Base-by-base conservation (phyloP, 2,888 invertebrate species). In the Hydriomena furcata region DNA sequence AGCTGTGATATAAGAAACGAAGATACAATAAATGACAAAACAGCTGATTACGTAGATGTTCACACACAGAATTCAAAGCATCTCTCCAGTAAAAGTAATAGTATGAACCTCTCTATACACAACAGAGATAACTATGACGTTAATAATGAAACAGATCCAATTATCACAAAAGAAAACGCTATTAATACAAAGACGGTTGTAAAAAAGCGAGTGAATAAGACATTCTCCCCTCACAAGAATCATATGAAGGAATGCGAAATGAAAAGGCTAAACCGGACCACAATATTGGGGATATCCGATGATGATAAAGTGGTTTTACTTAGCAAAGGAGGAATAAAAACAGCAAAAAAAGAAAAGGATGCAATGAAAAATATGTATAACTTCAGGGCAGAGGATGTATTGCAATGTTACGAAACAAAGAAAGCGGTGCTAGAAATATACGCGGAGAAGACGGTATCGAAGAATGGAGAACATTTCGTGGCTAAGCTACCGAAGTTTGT, bases 351-450 rank as follows among this genome's bases (percentile, higher is more conserved):
- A 7, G 24, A 23, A 5, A 37, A 35, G 43, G 28, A 47, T 44
- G 11, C 43, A 38, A 20, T 42, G 7, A 43, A 36, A 4, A 52
- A 48, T 30, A 54, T 35, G n/a, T 46, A 41, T 3, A 7, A 35
- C 24, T 13, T 49, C 1, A 56, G 55, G 10, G 59, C 68, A 0
- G 57, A 75, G 1, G 77, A 87, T 45, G 64, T 86, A 11, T 60
- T 88, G 37, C 87, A 89, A 48, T 76, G 78, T 7, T 75, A 82
- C 17, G 84, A 80, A 60, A 76, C 78, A 0, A 89, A 89, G 32
- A 87, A 78, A 50, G 88, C 87, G 0, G 88, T 88, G 27, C 65
- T 89, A 23, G 77, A 85, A 34, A 82, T 89, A 32, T 88, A 86
- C 40, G 73, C 84, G 0, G 76, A 84, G 42, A 79, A 68, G 50